phyloP scores from a whole-genome alignment of 2,888 invertebrate species.

The Plebejus melissa region DNA sequence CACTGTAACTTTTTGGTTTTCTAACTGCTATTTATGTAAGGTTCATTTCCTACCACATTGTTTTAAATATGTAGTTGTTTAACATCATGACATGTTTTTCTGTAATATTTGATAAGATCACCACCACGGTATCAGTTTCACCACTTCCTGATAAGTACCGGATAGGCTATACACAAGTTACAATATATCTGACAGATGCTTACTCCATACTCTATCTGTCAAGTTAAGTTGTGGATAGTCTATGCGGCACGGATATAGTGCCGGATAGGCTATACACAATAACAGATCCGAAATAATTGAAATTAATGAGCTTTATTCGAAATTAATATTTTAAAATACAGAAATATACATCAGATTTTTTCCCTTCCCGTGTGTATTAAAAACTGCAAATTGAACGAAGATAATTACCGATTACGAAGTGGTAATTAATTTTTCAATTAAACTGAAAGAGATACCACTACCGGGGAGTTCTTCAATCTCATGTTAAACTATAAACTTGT shows the following conservation, averaged over 20 bases:
- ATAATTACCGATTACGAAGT: constrained; percentile 11
- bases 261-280: no score
- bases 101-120: no score
- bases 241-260: no score
- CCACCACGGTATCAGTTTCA: no score
- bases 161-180: no score
- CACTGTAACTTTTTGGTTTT: not conserved
- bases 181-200: no score
- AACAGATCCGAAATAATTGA: no score
- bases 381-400: not conserved
- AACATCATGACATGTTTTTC: no score
- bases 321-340: not conserved
- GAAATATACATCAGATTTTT: not conserved
- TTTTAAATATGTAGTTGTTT: not conserved
- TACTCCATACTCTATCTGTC: no score
- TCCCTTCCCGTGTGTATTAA: not conserved
- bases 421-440: constrained; percentile 32
- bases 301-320: not conserved
- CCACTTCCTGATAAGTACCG: no score
- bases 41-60: not conserved
- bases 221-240: no score
- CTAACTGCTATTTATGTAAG: not conserved
- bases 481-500: constrained; percentile 36
- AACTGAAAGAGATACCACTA: constrained; percentile 33
- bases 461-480: constrained; percentile 34